Base-by-base conservation (phyloP, 2,888 invertebrate species). In the Malachius bipustulatus region DNA sequence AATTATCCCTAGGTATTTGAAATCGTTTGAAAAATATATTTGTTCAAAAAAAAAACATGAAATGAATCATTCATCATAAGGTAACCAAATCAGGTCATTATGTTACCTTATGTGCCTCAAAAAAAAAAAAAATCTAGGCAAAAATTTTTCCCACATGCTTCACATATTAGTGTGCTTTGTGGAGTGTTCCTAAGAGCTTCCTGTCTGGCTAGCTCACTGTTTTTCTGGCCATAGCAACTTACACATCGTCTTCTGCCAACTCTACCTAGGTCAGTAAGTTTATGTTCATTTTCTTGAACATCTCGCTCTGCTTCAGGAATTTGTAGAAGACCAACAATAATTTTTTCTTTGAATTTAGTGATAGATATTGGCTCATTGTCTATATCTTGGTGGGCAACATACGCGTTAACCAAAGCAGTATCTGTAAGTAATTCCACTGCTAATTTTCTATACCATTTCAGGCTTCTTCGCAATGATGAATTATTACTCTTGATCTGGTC, bases 391-490 rank as follows among this genome's bases (percentile, higher is more conserved):
- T 47, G 34, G 15, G 47, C 28, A 34, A 41, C 39, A 36, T 35
- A 37, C 10, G 46, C 44, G 39, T 50, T 49, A 37, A 50, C 45
- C 13, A 46, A 28, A 8, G 42, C 35, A 14, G 40, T 38, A 10
- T 44, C 48, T 14, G 45, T 12, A 27, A 51, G 37, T 11, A 48
- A 29, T 36, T 53, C 51, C 26, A 52, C 41, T 13, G 45, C 47
- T 16, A 54, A 16, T 34, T 52, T 51, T 13, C 44, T 31, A 30
- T 52, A 48, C 53, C 53, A 54, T 37, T 50, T 49, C 4, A 50
- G 35, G 16, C 47, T 46, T 40, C 43, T 48, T 27, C 49, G 36
- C 14, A 51, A 40, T 29, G 48, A 43, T 24, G 48, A 43, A 27
- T 39, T 36, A 30, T 48, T 46, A 13, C 46, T 27, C 27, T 47